phyloP scores from a whole-genome alignment of 2,888 invertebrate genomes.

The Callyntrura sp. region DNA sequence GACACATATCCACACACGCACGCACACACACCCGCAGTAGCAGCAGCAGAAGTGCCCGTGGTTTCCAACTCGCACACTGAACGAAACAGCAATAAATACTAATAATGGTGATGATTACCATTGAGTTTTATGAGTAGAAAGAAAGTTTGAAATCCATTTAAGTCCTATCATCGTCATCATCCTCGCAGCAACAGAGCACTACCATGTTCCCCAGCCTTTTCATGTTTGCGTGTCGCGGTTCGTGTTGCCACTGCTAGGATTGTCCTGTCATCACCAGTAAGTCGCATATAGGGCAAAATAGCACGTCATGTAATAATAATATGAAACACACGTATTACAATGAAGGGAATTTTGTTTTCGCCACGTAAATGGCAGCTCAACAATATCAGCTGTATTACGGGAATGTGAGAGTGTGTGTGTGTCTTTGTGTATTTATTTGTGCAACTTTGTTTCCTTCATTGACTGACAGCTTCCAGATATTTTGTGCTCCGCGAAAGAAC shows the following conservation, averaged over 20 bases:
- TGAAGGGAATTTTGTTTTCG: too few relatives aligned
- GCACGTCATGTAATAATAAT: conserved; percentile 31
- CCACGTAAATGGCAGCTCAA: conserved; percentile 29
- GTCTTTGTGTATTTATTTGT: not conserved
- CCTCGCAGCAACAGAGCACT: too few relatives aligned
- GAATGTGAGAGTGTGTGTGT: not conserved
- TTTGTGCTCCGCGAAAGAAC: conserved; percentile 23
- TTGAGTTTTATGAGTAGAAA: conserved; percentile 26
- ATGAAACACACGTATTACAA: conserved; percentile 13
- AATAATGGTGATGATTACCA: conserved; percentile 38
- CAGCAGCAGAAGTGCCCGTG: too few relatives aligned
- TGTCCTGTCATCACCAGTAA: not conserved
- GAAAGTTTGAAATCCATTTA: conserved; percentile 60
- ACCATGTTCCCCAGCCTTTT: too few relatives aligned
- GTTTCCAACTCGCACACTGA: not conserved
- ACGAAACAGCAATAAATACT: conserved; percentile 37
- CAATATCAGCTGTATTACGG: not conserved
- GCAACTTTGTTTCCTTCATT: not conserved
- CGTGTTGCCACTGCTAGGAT: not conserved
- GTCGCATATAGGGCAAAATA: not conserved
- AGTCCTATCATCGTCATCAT: conserved; percentile 21
- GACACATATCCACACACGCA: too few relatives aligned
- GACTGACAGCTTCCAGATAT: conserved; percentile 46
- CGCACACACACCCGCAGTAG: too few relatives aligned
- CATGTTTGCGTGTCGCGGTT: not conserved